A percentile compares a stretch with the other conserved stretches of the same genome.
Evolutionary conservation across 1,140 invertebrate genomes (phyloP).

Genomic region (Dufourea novaeangliae): DNA sequence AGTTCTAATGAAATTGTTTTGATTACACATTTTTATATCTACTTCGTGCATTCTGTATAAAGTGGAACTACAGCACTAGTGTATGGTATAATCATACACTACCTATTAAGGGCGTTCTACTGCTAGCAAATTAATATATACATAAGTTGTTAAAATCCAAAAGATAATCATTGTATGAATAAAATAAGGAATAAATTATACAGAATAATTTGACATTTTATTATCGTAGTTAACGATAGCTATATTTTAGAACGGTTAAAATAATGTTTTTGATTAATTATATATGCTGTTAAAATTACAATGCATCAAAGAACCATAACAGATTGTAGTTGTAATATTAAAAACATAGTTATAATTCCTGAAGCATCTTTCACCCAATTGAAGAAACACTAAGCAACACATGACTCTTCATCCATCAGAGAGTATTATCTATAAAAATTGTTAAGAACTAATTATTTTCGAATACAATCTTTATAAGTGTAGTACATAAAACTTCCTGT

Average conservation of each 20-base stretch:
- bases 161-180: neutral
- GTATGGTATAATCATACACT: constrained; percentile 22
- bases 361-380: too few species aligned
- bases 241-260: neutral
- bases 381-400: neutral
- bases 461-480: neutral
- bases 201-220: constrained; percentile 4
- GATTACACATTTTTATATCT: constrained; percentile 34
- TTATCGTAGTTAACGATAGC: neutral
- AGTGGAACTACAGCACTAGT: constrained; percentile 2
- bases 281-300: neutral
- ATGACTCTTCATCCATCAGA: neutral
- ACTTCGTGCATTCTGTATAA: constrained; percentile 24
- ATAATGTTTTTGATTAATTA: neutral
- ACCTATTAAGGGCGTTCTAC: constrained; percentile 4
- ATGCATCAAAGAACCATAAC: neutral
- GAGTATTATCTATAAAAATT: neutral
- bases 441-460: neutral
- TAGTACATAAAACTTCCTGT: neutral
- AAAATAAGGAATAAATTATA: constrained; percentile 22
- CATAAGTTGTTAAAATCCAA: neutral
- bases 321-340: neutral
- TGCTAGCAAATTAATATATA: neutral
- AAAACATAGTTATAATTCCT: neutral
- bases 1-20: constrained; percentile 30